Percentiles rank a stretch among this genome's conserved stretches.
Conservation (phyloP, 2,113 vertebrate genomes). For the Macquaria australasica region DNA sequence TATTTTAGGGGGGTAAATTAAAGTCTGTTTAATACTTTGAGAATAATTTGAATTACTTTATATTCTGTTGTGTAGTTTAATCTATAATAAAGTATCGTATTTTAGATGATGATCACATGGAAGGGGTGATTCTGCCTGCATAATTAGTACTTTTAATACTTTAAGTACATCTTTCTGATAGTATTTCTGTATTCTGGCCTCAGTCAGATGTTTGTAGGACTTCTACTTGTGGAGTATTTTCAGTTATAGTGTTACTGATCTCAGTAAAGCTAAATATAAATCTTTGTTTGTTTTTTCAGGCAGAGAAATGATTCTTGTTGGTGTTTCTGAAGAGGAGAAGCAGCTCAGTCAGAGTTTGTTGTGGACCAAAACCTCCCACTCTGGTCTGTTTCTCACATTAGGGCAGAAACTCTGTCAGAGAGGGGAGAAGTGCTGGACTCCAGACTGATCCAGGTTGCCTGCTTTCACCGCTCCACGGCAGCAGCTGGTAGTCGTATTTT, state of each 20-base stretch:
- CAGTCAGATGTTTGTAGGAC: neutral
- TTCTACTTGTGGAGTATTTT: neutral
- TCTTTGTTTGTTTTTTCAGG: neutral
- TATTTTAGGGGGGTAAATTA: too few species aligned
- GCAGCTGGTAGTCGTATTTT: constrained; percentile 31
- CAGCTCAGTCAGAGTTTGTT: neutral
- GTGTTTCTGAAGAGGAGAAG: neutral
- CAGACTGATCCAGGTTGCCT: constrained; percentile 8
- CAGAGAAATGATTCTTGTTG: neutral
- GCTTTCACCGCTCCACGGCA: neutral
- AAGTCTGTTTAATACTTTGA: neutral
- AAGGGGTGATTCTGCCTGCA: too few species aligned
- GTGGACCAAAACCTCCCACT: neutral
- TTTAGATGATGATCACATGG: too few species aligned
- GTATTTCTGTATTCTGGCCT: neutral
- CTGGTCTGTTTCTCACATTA: constrained; percentile 51
- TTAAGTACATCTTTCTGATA: neutral
- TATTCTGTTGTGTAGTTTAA: too few species aligned
- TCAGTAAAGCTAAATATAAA: neutral
- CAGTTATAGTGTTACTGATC: neutral
- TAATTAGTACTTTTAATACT: neutral
- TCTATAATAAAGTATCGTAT: too few species aligned
- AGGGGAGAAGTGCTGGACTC: neutral
- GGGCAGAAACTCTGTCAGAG: neutral
- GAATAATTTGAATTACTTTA: neutral